A percentile compares a stretch with the other conserved stretches of the same genome.
Evolutionary conservation across 2,113 vertebrate species (phyloP).

Genomic region (Lathamus discolor): DNA sequence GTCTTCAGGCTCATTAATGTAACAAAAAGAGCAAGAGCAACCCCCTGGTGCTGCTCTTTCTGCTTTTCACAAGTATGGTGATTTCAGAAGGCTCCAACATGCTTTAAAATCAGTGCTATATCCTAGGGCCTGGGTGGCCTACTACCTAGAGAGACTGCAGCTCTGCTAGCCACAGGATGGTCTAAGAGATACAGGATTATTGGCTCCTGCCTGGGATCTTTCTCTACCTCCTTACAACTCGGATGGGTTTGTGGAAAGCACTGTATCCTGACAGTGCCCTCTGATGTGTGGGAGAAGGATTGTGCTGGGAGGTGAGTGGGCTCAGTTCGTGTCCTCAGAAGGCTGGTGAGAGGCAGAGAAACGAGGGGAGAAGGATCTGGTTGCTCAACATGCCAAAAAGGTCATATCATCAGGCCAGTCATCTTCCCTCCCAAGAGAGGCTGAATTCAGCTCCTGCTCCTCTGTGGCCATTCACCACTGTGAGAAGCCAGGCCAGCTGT

Average conservation of each 20-base stretch:
- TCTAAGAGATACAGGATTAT: not conserved
- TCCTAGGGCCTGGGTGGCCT: not conserved
- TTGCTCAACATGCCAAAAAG: not conserved
- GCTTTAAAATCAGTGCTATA: not conserved
- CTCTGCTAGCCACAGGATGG: not conserved
- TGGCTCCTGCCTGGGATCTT: not conserved
- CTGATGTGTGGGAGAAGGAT: not conserved
- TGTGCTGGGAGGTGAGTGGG: not conserved
- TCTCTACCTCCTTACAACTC: not conserved
- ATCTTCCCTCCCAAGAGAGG: not conserved
- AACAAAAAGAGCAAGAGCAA: not conserved
- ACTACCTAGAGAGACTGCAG: not conserved
- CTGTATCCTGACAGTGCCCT: not conserved
- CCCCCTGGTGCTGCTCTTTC: not conserved
- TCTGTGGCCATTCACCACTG: not conserved
- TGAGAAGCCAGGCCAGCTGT: not conserved
- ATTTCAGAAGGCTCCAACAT: not conserved
- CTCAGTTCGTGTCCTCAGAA: not conserved
- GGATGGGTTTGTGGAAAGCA: not conserved
- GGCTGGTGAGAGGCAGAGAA: not conserved
- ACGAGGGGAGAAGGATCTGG: not conserved
- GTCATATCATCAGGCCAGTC: not conserved
- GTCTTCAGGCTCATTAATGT: not conserved
- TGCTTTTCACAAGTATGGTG: not conserved
- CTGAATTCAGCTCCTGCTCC: not conserved